These are phyloP conservation scores for Thereva nobilitata DNA, from an alignment of 2,888 invertebrate genomes.

Conservation along the genomic window DNA sequence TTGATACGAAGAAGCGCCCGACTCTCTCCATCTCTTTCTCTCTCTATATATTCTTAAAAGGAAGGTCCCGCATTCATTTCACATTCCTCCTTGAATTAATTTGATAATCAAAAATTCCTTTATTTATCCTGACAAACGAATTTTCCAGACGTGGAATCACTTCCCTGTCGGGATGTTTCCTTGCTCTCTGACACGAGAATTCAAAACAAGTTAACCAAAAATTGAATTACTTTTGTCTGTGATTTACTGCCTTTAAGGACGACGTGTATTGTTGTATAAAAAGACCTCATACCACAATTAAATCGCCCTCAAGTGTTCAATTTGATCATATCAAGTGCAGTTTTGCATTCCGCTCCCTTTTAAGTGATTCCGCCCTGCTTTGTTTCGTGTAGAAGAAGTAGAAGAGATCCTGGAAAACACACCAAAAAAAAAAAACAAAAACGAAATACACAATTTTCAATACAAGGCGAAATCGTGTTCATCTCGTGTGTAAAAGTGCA, in stretches of 20 bases:
- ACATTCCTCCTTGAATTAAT: too few relatives aligned
- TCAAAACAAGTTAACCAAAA: slow-evolving; percentile 29
- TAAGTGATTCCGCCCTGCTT: slow-evolving; percentile 11
- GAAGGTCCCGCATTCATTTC: too few relatives aligned
- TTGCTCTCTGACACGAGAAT: not conserved
- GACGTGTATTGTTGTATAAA: slow-evolving; percentile 5
- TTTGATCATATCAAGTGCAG: slow-evolving; percentile 35
- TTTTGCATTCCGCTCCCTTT: slow-evolving; percentile 19
- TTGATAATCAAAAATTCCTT: too few relatives aligned
- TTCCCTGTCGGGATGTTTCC: too few relatives aligned
- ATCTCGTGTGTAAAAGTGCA: not conserved
- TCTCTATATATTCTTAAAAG: too few relatives aligned
- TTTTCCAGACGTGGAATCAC: too few relatives aligned
- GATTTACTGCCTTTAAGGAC: too few relatives aligned
- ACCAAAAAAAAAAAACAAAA: too few relatives aligned
- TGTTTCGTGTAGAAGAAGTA: not conserved
- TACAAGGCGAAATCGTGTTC: not conserved
- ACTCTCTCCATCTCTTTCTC: too few relatives aligned
- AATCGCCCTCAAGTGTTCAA: slow-evolving; percentile 25
- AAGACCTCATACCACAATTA: slow-evolving; percentile 23
- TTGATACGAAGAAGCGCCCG: too few relatives aligned
- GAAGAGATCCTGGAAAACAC: not conserved
- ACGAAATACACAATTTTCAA: not conserved
- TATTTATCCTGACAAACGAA: too few relatives aligned
- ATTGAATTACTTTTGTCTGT: slow-evolving; percentile 22